Evolutionary conservation across 2,113 vertebrate species (phyloP), one percentile per base, ranked within the genome.

Genomic region (Prunella fulvescens): DNA sequence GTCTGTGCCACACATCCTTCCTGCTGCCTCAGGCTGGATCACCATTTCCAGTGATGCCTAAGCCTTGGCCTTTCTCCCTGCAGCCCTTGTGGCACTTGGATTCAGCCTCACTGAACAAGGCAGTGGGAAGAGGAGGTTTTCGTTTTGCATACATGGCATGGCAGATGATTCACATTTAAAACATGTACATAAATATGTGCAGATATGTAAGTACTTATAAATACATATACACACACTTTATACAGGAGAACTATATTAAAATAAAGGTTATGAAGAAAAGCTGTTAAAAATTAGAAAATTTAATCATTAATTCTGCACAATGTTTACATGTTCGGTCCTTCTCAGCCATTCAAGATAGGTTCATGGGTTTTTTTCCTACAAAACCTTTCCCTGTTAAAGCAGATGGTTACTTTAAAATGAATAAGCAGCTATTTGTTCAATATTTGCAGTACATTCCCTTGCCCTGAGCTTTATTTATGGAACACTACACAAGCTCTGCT

Each of bases 381-480:
- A 47, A 60, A 86, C 42, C 67, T 61, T 90, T 42, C 29, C 42
- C 51, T 1, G 6, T 74, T 88, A 79, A 92, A 90, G 42, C 47
- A 93, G 71, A 77, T 66, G 82, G 56, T 39, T 74, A 56, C 60
- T 92, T 92, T 77, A 88, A 90, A 90, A 62, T 31, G 17, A 90
- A 88, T 69, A 93, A 94, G 60, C 92, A 81, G 54, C 14, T 92
- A 81, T 91, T 92, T 88, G 58, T 77, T 91, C 83, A 95, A 86
- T 66, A 73, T 61, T 90, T 77, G 73, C 23, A 86, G 80, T 84
- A 88, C 58, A 61, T 39, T 70, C 74, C 71, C 57, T 78, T 80
- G 51, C 56, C 80, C n/a, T 45, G n/a, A 74, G 60, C 86, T 92
- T 93, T 95, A 95, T 86, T 92, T 94, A 88, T 60, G 51, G 47